These are phyloP conservation scores for Cynoglossus semilaevis DNA, from an alignment of 2,113 vertebrate species.

Conservation along the genomic window DNA sequence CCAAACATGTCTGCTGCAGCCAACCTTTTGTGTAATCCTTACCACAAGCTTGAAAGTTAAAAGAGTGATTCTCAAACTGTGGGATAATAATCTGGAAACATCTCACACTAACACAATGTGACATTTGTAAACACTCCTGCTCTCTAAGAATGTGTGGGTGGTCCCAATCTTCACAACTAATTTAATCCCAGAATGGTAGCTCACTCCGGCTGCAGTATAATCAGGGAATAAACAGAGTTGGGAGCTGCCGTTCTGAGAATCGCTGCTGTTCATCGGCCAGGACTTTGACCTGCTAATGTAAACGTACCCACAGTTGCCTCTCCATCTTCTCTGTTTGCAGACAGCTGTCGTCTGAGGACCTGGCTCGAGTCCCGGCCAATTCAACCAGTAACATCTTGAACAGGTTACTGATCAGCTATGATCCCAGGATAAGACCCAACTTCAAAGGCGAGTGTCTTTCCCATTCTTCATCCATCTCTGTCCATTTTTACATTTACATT, in stretches of 20 bases:
- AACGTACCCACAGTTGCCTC: slow-evolving; percentile 39
- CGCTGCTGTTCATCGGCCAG: slow-evolving; percentile 43
- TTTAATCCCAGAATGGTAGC: slow-evolving; percentile 34
- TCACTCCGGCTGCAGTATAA: slow-evolving; percentile 44
- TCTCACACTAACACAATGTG: slow-evolving; percentile 19
- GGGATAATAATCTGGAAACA: slow-evolving; percentile 18
- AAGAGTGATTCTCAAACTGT: background rate
- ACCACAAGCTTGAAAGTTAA: no score
- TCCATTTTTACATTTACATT: slow-evolving; percentile 38
- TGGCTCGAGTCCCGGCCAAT: slow-evolving; percentile 90
- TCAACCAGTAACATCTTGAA: slow-evolving; percentile 97
- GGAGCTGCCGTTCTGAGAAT: slow-evolving; percentile 15
- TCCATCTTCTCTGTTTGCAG: slow-evolving; percentile 71
- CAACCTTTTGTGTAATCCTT: no score
- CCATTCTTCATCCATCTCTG: slow-evolving; percentile 33
- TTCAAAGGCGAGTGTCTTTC: slow-evolving; percentile 87
- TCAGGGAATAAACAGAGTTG: slow-evolving; percentile 39
- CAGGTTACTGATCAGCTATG: slow-evolving; percentile 90
- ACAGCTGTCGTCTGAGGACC: slow-evolving; percentile 91
- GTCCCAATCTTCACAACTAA: slow-evolving; percentile 42
- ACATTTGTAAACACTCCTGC: slow-evolving; percentile 29
- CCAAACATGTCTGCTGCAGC: no score
- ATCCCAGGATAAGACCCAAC: slow-evolving; percentile 96
- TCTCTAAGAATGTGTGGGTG: slow-evolving; percentile 39
- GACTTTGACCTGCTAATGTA: slow-evolving; percentile 55